These are phyloP conservation scores for Aegotheles bennettii DNA, from an alignment of 2,113 vertebrate species.

Conservation along the genomic window DNA sequence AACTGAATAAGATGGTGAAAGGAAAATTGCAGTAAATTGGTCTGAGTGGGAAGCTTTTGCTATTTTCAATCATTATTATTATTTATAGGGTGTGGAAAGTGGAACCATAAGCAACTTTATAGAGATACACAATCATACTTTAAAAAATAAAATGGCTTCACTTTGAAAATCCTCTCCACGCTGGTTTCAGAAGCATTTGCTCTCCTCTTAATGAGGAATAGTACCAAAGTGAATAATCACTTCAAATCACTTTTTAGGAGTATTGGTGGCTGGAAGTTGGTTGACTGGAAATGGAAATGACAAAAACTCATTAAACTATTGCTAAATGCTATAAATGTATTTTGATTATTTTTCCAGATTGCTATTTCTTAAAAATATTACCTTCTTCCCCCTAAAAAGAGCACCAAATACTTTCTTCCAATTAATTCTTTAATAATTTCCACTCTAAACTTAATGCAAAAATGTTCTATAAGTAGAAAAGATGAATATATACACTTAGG, in stretches of 20 bases:
- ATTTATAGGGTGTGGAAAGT: constrained; percentile 41
- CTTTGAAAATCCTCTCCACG: neutral
- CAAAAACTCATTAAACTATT: constrained; percentile 5
- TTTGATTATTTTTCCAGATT: neutral
- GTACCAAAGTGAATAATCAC: neutral
- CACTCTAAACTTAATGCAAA: neutral
- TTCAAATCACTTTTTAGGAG: neutral
- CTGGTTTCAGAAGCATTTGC: neutral
- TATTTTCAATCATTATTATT: constrained; percentile 11
- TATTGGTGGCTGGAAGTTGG: neutral
- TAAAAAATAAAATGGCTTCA: neutral
- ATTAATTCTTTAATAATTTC: neutral
- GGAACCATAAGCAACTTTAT: neutral
- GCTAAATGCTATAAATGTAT: neutral
- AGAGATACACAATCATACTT: neutral
- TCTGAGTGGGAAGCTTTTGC: constrained; percentile 21
- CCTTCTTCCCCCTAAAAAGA: neutral
- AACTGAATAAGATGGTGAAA: constrained; percentile 10
- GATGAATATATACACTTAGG: neutral
- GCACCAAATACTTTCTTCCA: neutral
- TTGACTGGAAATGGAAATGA: neutral
- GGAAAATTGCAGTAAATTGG: constrained; percentile 28
- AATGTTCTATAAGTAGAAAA: neutral
- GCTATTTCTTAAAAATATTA: neutral
- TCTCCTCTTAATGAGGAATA: neutral